A percentile compares a stretch with the other conserved stretches of the same genome.
Evolutionary conservation across 1,140 invertebrate genomes (phyloP).

Genomic region (Uloborus diversus): DNA sequence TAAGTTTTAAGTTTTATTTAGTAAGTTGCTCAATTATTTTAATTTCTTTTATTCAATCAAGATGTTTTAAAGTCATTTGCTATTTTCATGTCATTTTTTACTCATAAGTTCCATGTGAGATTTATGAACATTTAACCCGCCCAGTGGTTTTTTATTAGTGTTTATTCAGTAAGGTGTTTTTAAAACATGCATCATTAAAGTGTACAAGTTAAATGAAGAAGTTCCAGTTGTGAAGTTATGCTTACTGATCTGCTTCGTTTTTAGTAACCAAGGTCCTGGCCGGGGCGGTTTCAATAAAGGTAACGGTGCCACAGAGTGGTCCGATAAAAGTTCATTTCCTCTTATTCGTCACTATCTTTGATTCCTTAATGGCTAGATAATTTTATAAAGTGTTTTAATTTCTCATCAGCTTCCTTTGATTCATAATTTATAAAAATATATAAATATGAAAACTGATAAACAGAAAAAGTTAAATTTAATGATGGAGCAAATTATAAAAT

Average conservation of each 20-base stretch:
- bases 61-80: too few species aligned
- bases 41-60: too few species aligned
- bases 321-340: slow-evolving; percentile 46
- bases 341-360: slow-evolving; percentile 6
- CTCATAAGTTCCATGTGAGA: slow-evolving; percentile 54
- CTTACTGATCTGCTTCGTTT: slow-evolving; percentile 71
- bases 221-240: slow-evolving; percentile 63
- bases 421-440: too few species aligned
- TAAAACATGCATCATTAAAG: slow-evolving; percentile 31
- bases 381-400: too few species aligned
- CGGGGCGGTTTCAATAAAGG: slow-evolving; percentile 88
- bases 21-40: too few species aligned
- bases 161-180: slow-evolving; percentile 35
- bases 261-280: slow-evolving; percentile 75
- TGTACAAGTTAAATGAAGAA: slow-evolving; percentile 37
- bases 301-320: slow-evolving; percentile 74
- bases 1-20: too few species aligned
- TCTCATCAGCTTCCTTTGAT: too few species aligned
- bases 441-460: too few species aligned
- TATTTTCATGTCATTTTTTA: too few species aligned
- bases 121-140: slow-evolving; percentile 35
- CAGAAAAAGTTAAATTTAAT: too few species aligned
- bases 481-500: too few species aligned
- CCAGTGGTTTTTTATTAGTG: slow-evolving; percentile 38
- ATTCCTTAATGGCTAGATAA: too few species aligned